A percentile compares a stretch with the other conserved stretches of the same genome.
phyloP scores from a whole-genome alignment of 2,888 invertebrate species.

The Sylvicola fuscatus region DNA sequence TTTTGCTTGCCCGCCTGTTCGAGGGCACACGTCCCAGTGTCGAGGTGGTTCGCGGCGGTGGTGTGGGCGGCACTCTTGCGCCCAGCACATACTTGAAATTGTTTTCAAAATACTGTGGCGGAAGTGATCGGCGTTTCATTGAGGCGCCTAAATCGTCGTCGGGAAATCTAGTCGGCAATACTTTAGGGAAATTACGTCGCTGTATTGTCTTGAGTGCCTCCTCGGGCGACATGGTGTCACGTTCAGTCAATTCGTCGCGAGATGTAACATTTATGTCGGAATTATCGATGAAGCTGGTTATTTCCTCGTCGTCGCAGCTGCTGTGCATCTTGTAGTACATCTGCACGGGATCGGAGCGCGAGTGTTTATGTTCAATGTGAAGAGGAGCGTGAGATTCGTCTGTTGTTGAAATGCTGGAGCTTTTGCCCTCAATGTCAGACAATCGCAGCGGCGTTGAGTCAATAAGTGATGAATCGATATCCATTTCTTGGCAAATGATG shows the following conservation, averaged over 20 bases:
- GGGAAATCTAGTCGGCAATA: constrained; percentile 53
- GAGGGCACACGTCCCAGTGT: constrained; percentile 34
- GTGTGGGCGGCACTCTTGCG: constrained; percentile 36
- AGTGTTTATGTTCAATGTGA: constrained; percentile 40
- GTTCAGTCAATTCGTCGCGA: constrained; percentile 30
- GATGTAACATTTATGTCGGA: constrained; percentile 56
- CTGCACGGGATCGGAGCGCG: constrained; percentile 45
- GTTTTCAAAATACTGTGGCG: constrained; percentile 26
- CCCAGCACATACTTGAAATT: constrained; percentile 17
- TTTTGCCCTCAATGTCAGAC: constrained; percentile 14
- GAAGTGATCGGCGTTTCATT: constrained; percentile 40
- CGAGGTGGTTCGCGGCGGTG: constrained; percentile 52
- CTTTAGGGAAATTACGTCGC: constrained; percentile 65
- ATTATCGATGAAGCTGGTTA: constrained; percentile 21
- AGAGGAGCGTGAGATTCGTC: constrained; percentile 14
- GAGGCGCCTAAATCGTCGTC: constrained; percentile 11
- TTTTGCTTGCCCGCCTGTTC: constrained; percentile 22
- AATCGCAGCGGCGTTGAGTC: neutral
- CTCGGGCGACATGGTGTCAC: constrained; percentile 34
- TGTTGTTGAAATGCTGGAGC: constrained; percentile 1
- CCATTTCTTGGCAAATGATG: constrained; percentile 23
- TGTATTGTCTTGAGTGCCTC: constrained; percentile 54
- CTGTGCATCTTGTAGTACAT: constrained; percentile 22
- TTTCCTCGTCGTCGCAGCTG: constrained; percentile 23
- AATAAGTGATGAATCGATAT: constrained; percentile 15